A percentile compares a stretch with the other conserved stretches of the same genome.
Evolutionary conservation across 2,113 vertebrate genomes (phyloP).

Genomic region (Myxocyprinus asiaticus): DNA sequence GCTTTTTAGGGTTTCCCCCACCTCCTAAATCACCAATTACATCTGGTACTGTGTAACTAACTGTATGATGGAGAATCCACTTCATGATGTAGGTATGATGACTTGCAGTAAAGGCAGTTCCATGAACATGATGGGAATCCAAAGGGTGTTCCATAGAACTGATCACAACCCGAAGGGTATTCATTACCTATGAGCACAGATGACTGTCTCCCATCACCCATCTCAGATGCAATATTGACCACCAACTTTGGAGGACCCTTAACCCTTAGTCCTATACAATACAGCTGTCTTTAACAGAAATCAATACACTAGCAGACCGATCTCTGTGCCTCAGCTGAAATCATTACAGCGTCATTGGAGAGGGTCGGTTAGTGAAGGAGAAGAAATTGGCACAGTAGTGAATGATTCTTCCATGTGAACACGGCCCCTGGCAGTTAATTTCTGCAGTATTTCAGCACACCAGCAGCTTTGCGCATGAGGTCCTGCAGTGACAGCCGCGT

Average conservation of each 20-base stretch:
- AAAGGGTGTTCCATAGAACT: not conserved
- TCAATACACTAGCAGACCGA: slow-evolving; percentile 53
- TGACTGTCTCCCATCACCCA: slow-evolving; percentile 23
- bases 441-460: not conserved
- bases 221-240: slow-evolving; percentile 58
- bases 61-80: too few species aligned
- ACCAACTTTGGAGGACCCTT: slow-evolving; percentile 47
- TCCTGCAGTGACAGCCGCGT: not conserved
- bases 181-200: slow-evolving; percentile 49
- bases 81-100: too few species aligned
- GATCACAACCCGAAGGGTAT: not conserved
- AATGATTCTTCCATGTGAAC: slow-evolving; percentile 20
- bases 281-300: slow-evolving; percentile 47
- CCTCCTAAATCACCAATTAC: too few species aligned
- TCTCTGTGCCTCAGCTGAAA: not conserved
- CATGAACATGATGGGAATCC: not conserved
- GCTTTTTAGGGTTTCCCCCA: too few species aligned
- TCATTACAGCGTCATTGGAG: not conserved
- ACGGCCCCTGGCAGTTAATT: not conserved
- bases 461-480: not conserved
- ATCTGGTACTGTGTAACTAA: too few species aligned
- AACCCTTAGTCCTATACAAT: slow-evolving; percentile 44
- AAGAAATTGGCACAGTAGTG: not conserved
- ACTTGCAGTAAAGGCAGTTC: not conserved
- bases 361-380: slow-evolving; percentile 7